A percentile compares a stretch with the other conserved stretches of the same genome.
Evolutionary conservation across 2,888 invertebrate genomes (phyloP).

Genomic region (Halocaridina rubra): DNA sequence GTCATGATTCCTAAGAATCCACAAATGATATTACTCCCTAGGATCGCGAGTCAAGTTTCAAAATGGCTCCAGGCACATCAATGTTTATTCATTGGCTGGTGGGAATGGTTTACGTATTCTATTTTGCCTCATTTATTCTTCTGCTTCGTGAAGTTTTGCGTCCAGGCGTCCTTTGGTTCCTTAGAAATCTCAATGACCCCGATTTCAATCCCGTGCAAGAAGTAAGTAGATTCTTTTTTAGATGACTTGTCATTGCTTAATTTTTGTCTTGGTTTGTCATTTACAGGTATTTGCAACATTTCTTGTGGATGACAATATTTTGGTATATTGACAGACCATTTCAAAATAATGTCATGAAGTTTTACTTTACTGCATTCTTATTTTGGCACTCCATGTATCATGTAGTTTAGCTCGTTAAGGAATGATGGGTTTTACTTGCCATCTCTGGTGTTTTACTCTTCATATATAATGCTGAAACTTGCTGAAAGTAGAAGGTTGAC

Average conservation of each 20-base stretch:
- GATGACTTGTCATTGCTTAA: not conserved
- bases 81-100: constrained; percentile 99
- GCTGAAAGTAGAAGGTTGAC: too few species aligned
- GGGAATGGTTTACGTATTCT: constrained; percentile 98
- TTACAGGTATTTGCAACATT: too few species aligned
- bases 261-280: not conserved
- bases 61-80: constrained; percentile 92
- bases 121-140: constrained; percentile 96
- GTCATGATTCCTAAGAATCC: not conserved
- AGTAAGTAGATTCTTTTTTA: constrained; percentile 66
- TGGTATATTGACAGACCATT: too few species aligned
- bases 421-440: too few species aligned
- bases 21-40: too few species aligned
- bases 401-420: too few species aligned
- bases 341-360: too few species aligned
- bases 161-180: constrained; percentile 98
- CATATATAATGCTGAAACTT: too few species aligned
- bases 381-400: too few species aligned
- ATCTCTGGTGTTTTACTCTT: too few species aligned
- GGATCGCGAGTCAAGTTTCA: constrained; percentile 84
- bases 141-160: constrained; percentile 92
- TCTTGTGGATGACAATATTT: too few species aligned
- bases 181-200: constrained; percentile 97
- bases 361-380: too few species aligned
- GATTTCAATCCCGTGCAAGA: constrained; percentile 98